Base-by-base conservation (phyloP, 2,888 invertebrate species). In the Sipha maydis region DNA sequence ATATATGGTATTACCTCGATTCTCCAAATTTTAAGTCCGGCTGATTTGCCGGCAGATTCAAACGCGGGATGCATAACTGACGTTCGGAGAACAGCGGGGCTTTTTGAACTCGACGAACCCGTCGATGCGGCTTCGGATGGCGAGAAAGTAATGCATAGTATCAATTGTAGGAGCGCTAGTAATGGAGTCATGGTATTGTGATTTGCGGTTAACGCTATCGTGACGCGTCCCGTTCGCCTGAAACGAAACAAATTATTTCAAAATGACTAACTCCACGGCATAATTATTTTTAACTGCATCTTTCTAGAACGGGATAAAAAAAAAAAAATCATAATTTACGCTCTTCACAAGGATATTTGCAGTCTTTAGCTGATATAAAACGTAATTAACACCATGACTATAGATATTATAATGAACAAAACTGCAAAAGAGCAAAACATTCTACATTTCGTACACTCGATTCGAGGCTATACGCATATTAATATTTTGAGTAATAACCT, bases 1-100 rank as follows among this genome's bases (percentile, higher is more conserved):
- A 41, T 56, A 19, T 19, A 21, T 28, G 54, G 31, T n/a, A 34
- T 28, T 92, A 96, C 96, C 94, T 97, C 96, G 90, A 97, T 95
- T 91, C 96, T 94, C 96, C 96, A 96, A 90, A 96, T 94, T 92
- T 96, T 95, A 0, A 96, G 90, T 0, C 96, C 96, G 11, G 94
- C 93, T 80, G 92, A 92, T 91, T 93, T 93, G 1, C 96, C 96
- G 79, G 95, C 94, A 90, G 94, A 94, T 89, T 93, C 94, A 91
- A 97, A 97, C 7, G 95, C 96, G 89, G 95, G 91, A 90, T 91
- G 91, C 90, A 90, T 90, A 77, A 90, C 89, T 76, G 88, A 75
- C 38, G 80, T 41, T n/a, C 80, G 80, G 48, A 88, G 25, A 11
- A 76, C 7, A 9, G 75, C 80, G 5, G 88, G 61, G 25, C 82